Evolutionary conservation across 2,888 invertebrate species (phyloP).

Genomic region (Oscheius sp.): DNA sequence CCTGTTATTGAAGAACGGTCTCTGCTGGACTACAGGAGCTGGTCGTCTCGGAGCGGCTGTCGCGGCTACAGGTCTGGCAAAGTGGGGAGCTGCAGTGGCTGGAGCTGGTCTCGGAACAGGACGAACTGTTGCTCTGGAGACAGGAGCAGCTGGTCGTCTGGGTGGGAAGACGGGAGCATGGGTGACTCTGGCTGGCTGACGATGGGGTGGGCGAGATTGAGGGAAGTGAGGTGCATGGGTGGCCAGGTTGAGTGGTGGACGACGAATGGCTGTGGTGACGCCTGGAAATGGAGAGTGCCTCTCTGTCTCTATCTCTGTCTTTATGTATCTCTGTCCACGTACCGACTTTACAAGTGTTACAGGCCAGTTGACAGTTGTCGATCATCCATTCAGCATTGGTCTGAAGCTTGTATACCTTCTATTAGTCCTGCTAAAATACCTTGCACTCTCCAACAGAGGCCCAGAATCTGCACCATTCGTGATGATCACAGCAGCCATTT

Average conservation of each 20-base stretch:
- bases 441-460: constrained; percentile 71
- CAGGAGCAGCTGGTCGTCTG: background rate
- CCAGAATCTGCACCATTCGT: constrained; percentile 73
- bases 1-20: no score
- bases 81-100: constrained; percentile 7
- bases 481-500: constrained; percentile 73
- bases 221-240: background rate
- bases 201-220: constrained; percentile 8
- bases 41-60: no score
- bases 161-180: constrained; percentile 8
- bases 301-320: background rate
- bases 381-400: constrained; percentile 72
- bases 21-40: no score
- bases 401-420: constrained; percentile 32
- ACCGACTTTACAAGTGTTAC: constrained; percentile 59
- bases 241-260: constrained; percentile 16
- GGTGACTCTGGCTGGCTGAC: background rate
- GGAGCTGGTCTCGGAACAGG: background rate
- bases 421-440: constrained; percentile 15
- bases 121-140: constrained; percentile 1
- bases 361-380: constrained; percentile 67
- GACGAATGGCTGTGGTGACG: constrained; percentile 25
- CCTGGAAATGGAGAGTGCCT: background rate
- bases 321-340: background rate
- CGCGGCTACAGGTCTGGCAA: no score